Base-by-base conservation (phyloP, 1,140 invertebrate species). In the Diprion similis region DNA sequence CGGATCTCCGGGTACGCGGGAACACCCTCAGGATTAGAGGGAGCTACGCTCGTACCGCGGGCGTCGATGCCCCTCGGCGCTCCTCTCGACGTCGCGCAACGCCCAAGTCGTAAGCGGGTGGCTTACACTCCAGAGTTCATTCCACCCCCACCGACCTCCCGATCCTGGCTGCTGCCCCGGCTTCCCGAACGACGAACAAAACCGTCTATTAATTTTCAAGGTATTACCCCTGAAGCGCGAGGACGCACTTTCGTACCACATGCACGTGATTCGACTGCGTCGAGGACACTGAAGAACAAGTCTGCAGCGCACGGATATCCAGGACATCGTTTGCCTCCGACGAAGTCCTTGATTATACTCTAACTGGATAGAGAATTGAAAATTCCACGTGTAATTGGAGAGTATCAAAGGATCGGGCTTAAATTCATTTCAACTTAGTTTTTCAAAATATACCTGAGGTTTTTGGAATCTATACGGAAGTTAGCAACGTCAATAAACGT, bases 81-180 rank as follows among this genome's bases (percentile, higher is more conserved):
- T 59, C 51, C 51, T 59, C 51, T 13, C n/a, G 11, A 17, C 51
- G 51, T 59, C 51, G 51, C 51, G 51, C 51, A n/a, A 59, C 51
- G 51, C 51, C 51, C 51, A 59, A 59, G 51, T 59, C 11, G 51
- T 59, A 59, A 59, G 51, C 51, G 51, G n/a, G 51, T 17, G 51
- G 51, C 51, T 59, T 59, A 59, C n/a, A 59, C 51, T 59, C 51
- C 51, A 59, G 51, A 59, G 51, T 59, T 59, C 51, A 17, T 59
- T 59, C 51, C 51, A 59, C 51, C 51, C 9, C n/a, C n/a, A 59
- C 51, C 51, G n/a, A 17, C 3, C 11, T 59, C 51, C 24, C 24
- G 24, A 37, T 37, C 6, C 24, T 1, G 24, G 24, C 24, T 37
- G 24, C 24, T 37, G 24, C 24, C 6, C 24, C 24, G 51, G 51